Percentiles rank a stretch among this genome's conserved stretches.
Evolutionary conservation across 2,113 vertebrate species (phyloP).

Genomic region (Silurus glanis): DNA sequence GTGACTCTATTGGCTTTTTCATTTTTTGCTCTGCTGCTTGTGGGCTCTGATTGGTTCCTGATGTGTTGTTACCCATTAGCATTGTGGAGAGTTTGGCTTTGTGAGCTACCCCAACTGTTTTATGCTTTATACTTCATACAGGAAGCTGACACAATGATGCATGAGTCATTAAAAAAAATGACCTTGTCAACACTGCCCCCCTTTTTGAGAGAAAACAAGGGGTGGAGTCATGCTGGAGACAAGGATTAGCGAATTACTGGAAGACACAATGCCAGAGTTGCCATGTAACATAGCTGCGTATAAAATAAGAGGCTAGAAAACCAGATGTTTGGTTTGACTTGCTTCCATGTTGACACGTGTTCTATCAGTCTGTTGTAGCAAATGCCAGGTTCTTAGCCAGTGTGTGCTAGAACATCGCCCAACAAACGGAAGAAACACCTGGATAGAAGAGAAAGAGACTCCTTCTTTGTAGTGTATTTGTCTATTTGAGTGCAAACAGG

Average conservation of each 20-base stretch:
- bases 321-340: conserved; percentile 22
- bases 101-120: not conserved
- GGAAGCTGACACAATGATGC: conserved; percentile 4
- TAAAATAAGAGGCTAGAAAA: conserved; percentile 16
- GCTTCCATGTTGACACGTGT: conserved; percentile 27
- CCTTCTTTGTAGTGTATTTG: not conserved
- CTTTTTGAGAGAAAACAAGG: not conserved
- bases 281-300: not conserved
- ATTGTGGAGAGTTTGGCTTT: not conserved
- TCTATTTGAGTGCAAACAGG: not conserved
- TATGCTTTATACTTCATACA: not conserved
- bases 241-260: conserved; percentile 7
- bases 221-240: not conserved
- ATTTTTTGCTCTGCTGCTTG: not conserved
- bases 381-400: conserved; percentile 14
- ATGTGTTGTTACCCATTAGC: conserved; percentile 6
- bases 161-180: conserved; percentile 14
- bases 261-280: conserved; percentile 19
- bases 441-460: too few relatives aligned
- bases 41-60: not conserved
- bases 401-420: not conserved
- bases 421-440: not conserved
- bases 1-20: not conserved
- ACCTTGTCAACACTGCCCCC: conserved; percentile 7
- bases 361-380: conserved; percentile 10